Conservation (phyloP, 2,113 vertebrate genomes). For the Heteronetta atricapilla region DNA sequence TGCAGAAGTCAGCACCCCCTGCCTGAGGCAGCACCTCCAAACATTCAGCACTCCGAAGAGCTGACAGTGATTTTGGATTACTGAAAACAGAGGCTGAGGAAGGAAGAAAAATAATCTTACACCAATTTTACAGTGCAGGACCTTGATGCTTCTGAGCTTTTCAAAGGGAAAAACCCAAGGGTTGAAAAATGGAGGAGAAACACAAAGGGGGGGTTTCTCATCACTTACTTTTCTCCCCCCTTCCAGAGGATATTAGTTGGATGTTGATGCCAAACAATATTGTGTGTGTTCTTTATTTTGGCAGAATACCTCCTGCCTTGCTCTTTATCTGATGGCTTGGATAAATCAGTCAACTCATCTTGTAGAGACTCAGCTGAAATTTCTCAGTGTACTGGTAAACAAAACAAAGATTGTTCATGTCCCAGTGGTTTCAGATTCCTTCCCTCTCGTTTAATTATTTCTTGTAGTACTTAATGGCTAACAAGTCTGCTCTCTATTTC, state of each 20-base stretch:
- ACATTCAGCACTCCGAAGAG: neutral
- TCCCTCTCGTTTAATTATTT: conserved; percentile 21
- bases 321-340: neutral
- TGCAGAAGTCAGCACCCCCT: neutral
- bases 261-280: neutral
- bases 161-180: neutral
- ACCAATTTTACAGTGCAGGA: neutral
- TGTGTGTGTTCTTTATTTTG: neutral
- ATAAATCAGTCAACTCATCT: neutral
- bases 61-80: neutral
- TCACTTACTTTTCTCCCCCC: neutral
- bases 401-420: neutral
- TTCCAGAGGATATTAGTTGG: neutral
- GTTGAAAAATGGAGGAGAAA: neutral
- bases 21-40: neutral
- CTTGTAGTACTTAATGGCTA: neutral
- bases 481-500: neutral
- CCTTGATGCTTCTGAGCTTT: neutral
- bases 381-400: neutral
- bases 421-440: neutral
- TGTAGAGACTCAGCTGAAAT: conserved; percentile 4
- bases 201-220: neutral
- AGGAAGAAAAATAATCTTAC: neutral
- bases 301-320: neutral
- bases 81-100: neutral